Evolutionary conservation across 2,888 invertebrate genomes (phyloP).

Genomic region (Cantharis nigra): DNA sequence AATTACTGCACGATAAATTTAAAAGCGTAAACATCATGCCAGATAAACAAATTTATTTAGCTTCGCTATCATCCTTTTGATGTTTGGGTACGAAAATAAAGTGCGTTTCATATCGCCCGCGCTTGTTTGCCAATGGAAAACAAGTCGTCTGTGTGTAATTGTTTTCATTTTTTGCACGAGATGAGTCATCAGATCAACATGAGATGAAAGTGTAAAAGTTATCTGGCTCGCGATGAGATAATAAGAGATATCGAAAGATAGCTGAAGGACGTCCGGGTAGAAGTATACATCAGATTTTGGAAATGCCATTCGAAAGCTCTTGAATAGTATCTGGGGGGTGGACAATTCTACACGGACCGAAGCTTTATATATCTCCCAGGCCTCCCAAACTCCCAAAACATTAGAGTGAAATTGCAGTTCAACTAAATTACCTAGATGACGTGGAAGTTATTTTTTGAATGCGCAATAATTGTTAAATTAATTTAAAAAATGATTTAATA

Average conservation of each 20-base stretch:
- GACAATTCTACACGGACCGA: no score
- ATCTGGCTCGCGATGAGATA: neutral
- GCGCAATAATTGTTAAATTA: no score
- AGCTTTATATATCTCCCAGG: no score
- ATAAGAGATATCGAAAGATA: neutral
- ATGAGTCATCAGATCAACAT: neutral
- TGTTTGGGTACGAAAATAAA: neutral
- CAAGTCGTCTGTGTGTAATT: neutral
- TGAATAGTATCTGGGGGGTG: no score
- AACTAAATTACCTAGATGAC: no score
- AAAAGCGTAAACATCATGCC: neutral
- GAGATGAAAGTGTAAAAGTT: neutral
- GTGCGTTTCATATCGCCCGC: neutral
- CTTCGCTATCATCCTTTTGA: neutral
- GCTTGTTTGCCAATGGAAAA: neutral
- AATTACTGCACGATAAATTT: neutral
- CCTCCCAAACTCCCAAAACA: no score
- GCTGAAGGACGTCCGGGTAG: neutral
- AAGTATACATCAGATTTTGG: neutral
- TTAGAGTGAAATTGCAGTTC: no score
- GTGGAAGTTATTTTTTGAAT: no score
- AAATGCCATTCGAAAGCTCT: neutral
- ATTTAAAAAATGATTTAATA: no score
- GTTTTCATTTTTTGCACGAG: neutral
- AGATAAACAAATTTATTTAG: neutral